These are phyloP conservation scores for Camptogramma bilineatum DNA, from an alignment of 2,888 invertebrate species.

Conservation along the genomic window DNA sequence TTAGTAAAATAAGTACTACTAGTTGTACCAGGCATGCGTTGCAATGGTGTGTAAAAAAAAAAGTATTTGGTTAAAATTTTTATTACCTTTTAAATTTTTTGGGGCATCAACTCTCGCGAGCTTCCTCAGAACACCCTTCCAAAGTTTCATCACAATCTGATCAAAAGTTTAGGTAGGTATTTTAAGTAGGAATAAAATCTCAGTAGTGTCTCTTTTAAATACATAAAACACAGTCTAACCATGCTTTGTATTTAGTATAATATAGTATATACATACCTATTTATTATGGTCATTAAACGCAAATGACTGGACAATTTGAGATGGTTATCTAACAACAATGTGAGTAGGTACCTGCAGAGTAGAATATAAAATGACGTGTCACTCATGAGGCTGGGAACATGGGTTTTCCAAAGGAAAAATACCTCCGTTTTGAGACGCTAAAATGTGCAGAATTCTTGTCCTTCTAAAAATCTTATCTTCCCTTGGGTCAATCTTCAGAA, in stretches of 20 bases:
- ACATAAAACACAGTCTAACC: conserved; percentile 7
- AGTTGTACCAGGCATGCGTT: no score
- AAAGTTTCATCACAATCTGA: no score
- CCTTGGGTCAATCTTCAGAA: no score
- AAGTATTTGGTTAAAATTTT: no score
- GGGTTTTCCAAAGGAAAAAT: conserved; percentile 20
- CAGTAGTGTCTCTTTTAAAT: neutral
- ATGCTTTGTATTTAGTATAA: conserved; percentile 6
- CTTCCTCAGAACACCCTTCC: no score
- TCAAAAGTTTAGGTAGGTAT: no score
- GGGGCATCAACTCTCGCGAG: no score
- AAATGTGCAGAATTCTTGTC: neutral
- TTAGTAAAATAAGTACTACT: no score
- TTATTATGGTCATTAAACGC: conserved; percentile 51
- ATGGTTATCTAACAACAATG: conserved; percentile 73
- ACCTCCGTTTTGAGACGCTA: conserved; percentile 12
- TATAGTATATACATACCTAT: conserved; percentile 28
- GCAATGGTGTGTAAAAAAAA: no score
- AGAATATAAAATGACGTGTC: conserved; percentile 50
- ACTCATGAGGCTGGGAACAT: conserved; percentile 48
- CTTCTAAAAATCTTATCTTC: no score
- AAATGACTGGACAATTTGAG: conserved; percentile 58
- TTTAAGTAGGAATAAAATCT: no score
- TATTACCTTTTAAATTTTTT: no score
- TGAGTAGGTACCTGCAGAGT: conserved; percentile 44